These are phyloP conservation scores for Charadrius vociferus DNA, from an alignment of 2,113 vertebrate genomes.

Conservation along the genomic window DNA sequence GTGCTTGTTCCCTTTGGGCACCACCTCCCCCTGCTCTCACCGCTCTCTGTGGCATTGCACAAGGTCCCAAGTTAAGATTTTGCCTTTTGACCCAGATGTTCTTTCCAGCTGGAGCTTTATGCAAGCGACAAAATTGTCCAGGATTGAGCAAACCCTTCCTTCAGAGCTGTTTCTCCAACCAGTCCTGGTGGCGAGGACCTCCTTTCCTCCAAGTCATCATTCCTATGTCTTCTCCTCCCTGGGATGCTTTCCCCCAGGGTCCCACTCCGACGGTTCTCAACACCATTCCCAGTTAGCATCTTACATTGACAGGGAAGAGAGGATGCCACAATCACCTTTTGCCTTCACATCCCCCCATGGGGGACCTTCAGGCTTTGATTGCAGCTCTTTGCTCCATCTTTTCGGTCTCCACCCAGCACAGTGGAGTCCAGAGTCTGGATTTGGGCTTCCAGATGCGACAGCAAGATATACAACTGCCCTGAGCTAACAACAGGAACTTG, in stretches of 20 bases:
- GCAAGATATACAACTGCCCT: not conserved
- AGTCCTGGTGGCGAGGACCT: not conserved
- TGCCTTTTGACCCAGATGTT: not conserved
- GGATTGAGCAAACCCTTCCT: not conserved
- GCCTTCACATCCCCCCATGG: fast-evolving
- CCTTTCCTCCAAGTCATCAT: not conserved
- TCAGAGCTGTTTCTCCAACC: not conserved
- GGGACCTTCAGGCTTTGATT: not conserved
- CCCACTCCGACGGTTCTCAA: not conserved
- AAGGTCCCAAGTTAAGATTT: not conserved
- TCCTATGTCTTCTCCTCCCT: fast-evolving
- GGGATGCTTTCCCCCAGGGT: not conserved
- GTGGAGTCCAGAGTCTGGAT: not conserved
- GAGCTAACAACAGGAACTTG: not conserved
- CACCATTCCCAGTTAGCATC: not conserved
- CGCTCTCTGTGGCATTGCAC: fast-evolving
- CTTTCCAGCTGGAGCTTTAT: not conserved
- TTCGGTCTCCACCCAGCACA: fast-evolving
- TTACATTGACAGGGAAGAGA: not conserved
- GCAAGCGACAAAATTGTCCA: not conserved
- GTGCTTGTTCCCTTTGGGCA: fast-evolving
- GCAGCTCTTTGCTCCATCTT: not conserved
- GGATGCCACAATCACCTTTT: not conserved
- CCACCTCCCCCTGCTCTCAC: not conserved
- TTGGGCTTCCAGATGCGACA: constrained; percentile 36